Base-by-base conservation (phyloP, 2,888 invertebrate genomes). In the Mythimna ferrago region DNA sequence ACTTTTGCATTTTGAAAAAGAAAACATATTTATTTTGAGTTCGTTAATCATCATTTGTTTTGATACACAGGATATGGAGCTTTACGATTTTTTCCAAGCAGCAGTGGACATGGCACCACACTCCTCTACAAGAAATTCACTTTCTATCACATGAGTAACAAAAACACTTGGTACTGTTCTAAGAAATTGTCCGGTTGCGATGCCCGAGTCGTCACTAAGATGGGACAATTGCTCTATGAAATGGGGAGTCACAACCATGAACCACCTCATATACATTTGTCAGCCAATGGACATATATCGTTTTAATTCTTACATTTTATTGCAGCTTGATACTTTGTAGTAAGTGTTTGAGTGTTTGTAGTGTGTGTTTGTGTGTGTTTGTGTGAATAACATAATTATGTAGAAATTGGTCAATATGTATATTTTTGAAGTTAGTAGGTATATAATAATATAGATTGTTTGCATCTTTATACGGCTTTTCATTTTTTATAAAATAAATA, bases 151-250 rank as follows among this genome's bases (percentile, higher is more conserved):
- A 90, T 88, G 87, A 87, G 87, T 19, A 88, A 83, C 44, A 85
- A 78, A 21, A 87, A 85, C 0, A 79, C 91, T n/a, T 93, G 92
- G 92, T 91, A 90, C 61, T 93, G 93, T 70, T 92, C 92, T 0
- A 91, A 90, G 78, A 90, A 86, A 60, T 64, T 64, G 10, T 56
- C 79, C 0, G 89, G 89, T 0, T 93, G 93, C 73, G 86, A 82
- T 63, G 92, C 90, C 1, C 83, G 75, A n/a, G 79, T 92, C 3
- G 67, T 82, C 16, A 83, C 83, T 9, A 73, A 41, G 4, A 44
- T n/a, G 2, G 85, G 85, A 3, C 57, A 78, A 1, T 72, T 82
- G 10, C 54, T 82, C 19, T 51, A 54, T 3, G 66, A 71, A 26
- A 57, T 82, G 32, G 73, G 65, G 14, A 14, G 21, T 21, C 85